Base-by-base conservation (phyloP, 2,113 vertebrate species). In the Sprattus sprattus region DNA sequence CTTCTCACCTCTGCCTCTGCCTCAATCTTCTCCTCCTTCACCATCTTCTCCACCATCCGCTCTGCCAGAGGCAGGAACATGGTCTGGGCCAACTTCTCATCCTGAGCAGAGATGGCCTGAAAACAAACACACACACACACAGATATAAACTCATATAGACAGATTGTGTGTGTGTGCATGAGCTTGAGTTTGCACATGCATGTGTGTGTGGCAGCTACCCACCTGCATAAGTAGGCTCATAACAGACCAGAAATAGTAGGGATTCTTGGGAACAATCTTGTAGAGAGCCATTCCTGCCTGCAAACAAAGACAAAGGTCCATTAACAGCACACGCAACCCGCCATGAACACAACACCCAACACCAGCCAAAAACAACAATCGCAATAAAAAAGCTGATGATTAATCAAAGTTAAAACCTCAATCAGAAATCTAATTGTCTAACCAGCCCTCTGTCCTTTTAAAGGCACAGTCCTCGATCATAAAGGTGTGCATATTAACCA, bases 201-300 rank as follows among this genome's bases (percentile, higher is more conserved):
- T 49, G 7, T 9, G 32, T 67, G 20, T 28, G 60, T 44, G 10
- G 45, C 32, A 0, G 11, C 32, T 86, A 91, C 95, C 52, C 92
- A 99, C 98, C 95, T 99, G 98, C 98, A 99, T 99, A 83, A 99
- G 98, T 89, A 99, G 94, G 93, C 98, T 99, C 98, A 99, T 99
- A 92, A 99, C 98, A 3, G 98, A 99, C 98, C 98, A 99, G 95
- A 99, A 99, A 93, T 99, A 99, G 91, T 99, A 99, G 0, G 98
- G 98, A 87, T 99, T 99, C 96, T 99, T 99, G 85, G 98, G 98
- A 80, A 99, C 97, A 81, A 99, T 99, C 94, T 99, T 99, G 92
- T 99, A 99, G 89, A 99, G 95, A 88, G 98, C 97, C 98, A 99
- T 99, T 90, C 98, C 98, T 92, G 98, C 98, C 98, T 99, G 32